Conservation (phyloP, 2,797 vertebrate genomes). For the Enteromius mattozi region DNA sequence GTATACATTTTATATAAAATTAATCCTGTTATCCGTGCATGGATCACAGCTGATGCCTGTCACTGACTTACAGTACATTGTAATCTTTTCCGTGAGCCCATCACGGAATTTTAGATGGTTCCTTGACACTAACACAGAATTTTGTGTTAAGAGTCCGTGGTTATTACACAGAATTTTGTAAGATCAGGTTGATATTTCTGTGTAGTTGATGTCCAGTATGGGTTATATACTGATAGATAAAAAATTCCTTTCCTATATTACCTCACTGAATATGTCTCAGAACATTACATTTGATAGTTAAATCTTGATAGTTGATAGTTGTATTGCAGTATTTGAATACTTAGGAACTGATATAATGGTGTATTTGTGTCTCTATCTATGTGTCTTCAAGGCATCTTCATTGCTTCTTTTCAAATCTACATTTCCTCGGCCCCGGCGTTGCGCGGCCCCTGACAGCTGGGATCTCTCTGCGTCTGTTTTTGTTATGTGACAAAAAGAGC, state of each 20-base stretch:
- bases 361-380: slow-evolving; percentile 4
- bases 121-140: no score
- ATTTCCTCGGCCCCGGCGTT: not conserved
- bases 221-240: not conserved
- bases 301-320: not conserved
- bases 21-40: no score
- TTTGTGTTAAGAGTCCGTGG: no score
- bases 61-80: no score
- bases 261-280: not conserved
- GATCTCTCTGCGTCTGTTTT: slow-evolving; percentile 55
- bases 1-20: no score
- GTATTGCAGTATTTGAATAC: not conserved
- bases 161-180: no score
- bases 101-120: no score
- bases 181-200: no score
- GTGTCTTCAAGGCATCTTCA: not conserved
- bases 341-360: not conserved
- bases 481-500: slow-evolving; percentile 51
- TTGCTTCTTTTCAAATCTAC: slow-evolving; percentile 1
- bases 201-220: not conserved
- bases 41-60: no score
- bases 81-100: no score
- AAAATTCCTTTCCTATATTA: not conserved
- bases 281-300: slow-evolving; percentile 4
- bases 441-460: slow-evolving; percentile 28